A percentile compares a stretch with the other conserved stretches of the same genome.
phyloP scores from a whole-genome alignment of 2,888 invertebrate genomes.

The Willowsia nigromaculata region DNA sequence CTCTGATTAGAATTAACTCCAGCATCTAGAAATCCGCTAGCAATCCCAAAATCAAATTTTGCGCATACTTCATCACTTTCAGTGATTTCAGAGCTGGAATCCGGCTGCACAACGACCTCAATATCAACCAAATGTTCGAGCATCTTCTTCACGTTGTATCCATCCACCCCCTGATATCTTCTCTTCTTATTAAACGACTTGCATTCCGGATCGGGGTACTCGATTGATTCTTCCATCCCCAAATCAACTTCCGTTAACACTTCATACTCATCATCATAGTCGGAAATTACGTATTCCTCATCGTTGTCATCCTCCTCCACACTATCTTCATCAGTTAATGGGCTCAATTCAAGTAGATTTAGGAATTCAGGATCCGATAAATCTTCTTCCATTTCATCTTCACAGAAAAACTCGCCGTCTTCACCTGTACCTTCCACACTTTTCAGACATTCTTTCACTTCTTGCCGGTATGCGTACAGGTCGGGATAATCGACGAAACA shows the following conservation, averaged over 20 bases:
- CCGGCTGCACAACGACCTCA: neutral
- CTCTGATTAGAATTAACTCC: neutral
- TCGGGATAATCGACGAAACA: neutral
- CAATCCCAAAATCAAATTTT: too few relatives aligned
- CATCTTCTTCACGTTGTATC: neutral
- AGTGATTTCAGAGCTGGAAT: neutral
- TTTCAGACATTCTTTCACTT: neutral
- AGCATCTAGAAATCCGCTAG: neutral
- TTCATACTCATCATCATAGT: neutral
- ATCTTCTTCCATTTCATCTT: too few relatives aligned
- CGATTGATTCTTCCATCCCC: too few relatives aligned
- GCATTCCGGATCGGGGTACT: too few relatives aligned
- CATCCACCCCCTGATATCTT: neutral
- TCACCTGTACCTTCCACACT: too few relatives aligned
- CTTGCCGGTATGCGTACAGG: neutral
- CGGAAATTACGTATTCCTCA: neutral
- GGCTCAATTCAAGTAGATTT: too few relatives aligned
- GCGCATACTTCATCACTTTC: neutral
- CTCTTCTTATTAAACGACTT: neutral
- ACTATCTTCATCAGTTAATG: too few relatives aligned
- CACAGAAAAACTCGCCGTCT: too few relatives aligned
- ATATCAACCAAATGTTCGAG: neutral
- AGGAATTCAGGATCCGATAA: too few relatives aligned
- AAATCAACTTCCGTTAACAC: neutral
- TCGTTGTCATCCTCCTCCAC: neutral